Percentiles rank a stretch among this genome's conserved stretches.
phyloP scores from a whole-genome alignment of 2,113 vertebrate species.

The Notarius quadriscutis region DNA sequence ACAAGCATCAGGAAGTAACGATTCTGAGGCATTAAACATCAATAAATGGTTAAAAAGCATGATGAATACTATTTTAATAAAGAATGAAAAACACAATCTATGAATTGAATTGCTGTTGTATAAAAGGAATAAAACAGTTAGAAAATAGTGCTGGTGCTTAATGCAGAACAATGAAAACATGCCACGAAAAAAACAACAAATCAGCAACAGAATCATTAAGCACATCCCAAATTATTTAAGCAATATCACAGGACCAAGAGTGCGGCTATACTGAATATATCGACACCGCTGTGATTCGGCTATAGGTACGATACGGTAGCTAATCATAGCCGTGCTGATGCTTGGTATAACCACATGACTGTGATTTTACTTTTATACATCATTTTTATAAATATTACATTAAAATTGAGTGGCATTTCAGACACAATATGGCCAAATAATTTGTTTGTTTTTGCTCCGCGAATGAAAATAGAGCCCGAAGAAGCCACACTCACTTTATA shows the following conservation, averaged over 20 bases:
- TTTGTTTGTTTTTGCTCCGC: background rate
- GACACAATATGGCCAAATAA: background rate
- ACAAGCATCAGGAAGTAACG: background rate
- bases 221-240: too few species aligned
- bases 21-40: background rate
- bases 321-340: background rate
- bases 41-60: too few species aligned
- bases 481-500: background rate
- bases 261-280: background rate
- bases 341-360: background rate
- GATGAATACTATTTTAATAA: too few species aligned
- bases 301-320: background rate
- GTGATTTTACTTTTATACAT: background rate
- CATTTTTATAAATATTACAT: background rate
- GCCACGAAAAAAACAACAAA: too few species aligned
- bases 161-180: background rate
- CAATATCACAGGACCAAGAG: too few species aligned
- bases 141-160: too few species aligned
- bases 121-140: too few species aligned
- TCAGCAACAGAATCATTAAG: too few species aligned
- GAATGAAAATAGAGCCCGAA: background rate
- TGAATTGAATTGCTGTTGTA: too few species aligned
- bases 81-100: too few species aligned
- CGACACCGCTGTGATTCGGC: background rate
- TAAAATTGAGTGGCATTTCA: background rate